Base-by-base conservation (phyloP, 1,140 invertebrate species). In the Macrobrachium rosenbergii region DNA sequence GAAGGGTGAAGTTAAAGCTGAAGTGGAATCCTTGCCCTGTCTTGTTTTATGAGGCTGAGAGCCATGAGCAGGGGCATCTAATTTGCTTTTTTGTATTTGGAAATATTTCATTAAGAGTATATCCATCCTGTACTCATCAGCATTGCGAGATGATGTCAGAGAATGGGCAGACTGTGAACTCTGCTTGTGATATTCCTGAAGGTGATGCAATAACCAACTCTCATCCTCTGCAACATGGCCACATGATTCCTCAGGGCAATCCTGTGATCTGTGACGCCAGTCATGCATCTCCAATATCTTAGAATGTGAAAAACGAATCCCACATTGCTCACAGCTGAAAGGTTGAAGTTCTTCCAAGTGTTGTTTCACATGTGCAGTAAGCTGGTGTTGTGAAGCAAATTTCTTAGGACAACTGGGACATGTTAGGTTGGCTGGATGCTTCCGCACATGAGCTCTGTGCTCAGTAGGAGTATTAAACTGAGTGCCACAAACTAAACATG, bases 151-250 rank as follows among this genome's bases (percentile, higher is more conserved):
- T 7, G 52, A 2, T 14, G 62, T 75, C 21, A 83, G 43, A 28
- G 19, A 17, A 16, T 21, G 23, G 59, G 76, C 52, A 12, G 28
- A 37, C 12, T 28, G 23, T 8, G 52, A 21, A 14, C 28, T 12
- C 28, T 43, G 28, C n/a, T n/a, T 28, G 59, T 87, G 85, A 7
- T 82, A 58, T 5, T 64, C 19, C 7, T 75, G 69, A n/a, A 87
- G 78, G 62, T 87, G 85, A 16, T 62, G 21, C 37, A 87, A n/a
- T 23, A 87, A 52, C 85, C 85, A 87, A 77, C 85, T 87, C 37
- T 87, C 85, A 59, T 87, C 85, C 17, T 63, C 64, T 28, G 69
- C 78, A 45, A 73, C 17, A 52, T 87, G 52, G 21, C 21, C 28
- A 63, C 85, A 87, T 28, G 23, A 64, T 14, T 72, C 37, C 23